phyloP scores from a whole-genome alignment of 2,888 invertebrate species.

The Hydroisotoma schaefferi region DNA sequence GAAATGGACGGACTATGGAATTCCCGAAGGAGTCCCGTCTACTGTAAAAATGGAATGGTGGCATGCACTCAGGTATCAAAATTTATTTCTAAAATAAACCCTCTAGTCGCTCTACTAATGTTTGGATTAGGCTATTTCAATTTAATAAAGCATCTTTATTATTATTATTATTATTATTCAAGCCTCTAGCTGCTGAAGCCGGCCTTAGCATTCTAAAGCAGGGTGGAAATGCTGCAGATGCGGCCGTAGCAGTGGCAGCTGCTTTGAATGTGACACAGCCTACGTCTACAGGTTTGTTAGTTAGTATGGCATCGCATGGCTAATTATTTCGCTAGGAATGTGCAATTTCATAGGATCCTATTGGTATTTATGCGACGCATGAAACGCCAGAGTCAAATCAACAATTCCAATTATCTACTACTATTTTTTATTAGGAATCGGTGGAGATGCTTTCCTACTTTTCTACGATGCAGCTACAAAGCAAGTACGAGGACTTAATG shows the following conservation, averaged over 20 bases:
- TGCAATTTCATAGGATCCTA: not conserved
- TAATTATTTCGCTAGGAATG: not conserved
- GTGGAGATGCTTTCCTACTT: slow-evolving; percentile 53
- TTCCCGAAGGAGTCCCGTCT: slow-evolving; percentile 42
- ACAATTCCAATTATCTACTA: not conserved
- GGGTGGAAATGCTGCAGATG: slow-evolving; percentile 55
- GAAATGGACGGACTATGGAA: slow-evolving; percentile 25
- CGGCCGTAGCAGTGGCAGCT: slow-evolving; percentile 54
- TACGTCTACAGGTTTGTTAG: slow-evolving; percentile 51
- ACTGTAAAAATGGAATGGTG: slow-evolving; percentile 43
- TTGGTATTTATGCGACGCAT: not conserved
- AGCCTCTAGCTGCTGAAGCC: slow-evolving; percentile 41
- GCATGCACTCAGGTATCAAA: slow-evolving; percentile 44
- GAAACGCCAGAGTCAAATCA: slow-evolving; percentile 2
- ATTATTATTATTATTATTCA: slow-evolving; percentile 2
- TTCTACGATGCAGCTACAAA: slow-evolving; percentile 51
- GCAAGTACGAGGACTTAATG: slow-evolving; percentile 52
- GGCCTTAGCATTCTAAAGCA: slow-evolving; percentile 50
- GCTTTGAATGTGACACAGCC: slow-evolving; percentile 53
- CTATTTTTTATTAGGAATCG: slow-evolving; percentile 48
- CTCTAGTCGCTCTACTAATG: not conserved
- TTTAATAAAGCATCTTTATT: slow-evolving; percentile 1
- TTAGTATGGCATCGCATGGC: not conserved
- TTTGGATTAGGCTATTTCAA: too few relatives aligned
- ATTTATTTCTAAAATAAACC: not conserved